Conservation (phyloP, 2,888 invertebrate genomes). For the Eupithecia insigniata region DNA sequence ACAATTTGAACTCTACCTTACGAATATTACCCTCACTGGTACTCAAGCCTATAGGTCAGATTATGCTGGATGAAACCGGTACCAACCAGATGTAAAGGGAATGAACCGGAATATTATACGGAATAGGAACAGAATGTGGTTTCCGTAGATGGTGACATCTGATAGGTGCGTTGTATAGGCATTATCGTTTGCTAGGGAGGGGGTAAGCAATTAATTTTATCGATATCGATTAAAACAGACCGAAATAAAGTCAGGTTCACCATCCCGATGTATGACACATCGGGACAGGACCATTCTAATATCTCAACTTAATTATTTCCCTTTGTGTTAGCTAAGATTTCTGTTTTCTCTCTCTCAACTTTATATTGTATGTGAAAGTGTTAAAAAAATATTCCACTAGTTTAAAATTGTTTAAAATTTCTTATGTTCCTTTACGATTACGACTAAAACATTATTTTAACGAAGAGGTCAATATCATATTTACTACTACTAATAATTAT, state of each 20-base stretch:
- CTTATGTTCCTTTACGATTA: too few species aligned
- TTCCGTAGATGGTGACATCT: slow-evolving; percentile 73
- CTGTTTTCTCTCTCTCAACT: too few species aligned
- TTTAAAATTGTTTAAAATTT: too few species aligned
- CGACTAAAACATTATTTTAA: too few species aligned
- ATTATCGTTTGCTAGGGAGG: slow-evolving; percentile 45
- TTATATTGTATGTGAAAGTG: too few species aligned
- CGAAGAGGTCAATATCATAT: too few species aligned
- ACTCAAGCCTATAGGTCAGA: slow-evolving; percentile 48
- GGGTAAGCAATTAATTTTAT: slow-evolving; percentile 21
- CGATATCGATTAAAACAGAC: slow-evolving; percentile 23
- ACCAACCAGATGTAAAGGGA: slow-evolving; percentile 69
- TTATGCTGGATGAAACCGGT: slow-evolving; percentile 55
- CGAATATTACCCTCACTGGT: slow-evolving; percentile 37
- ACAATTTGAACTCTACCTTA: slow-evolving; percentile 46
- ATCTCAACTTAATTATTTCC: not conserved
- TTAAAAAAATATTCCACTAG: too few species aligned
- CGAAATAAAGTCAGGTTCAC: not conserved
- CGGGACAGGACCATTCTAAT: not conserved
- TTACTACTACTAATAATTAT: too few species aligned
- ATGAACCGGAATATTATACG: slow-evolving; percentile 71
- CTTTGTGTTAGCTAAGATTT: not conserved
- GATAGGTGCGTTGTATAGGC: slow-evolving; percentile 59
- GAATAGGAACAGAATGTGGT: slow-evolving; percentile 76
- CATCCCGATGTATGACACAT: not conserved